phyloP scores from a whole-genome alignment of 2,113 vertebrate species.

The Phalacrocorax carbo region DNA sequence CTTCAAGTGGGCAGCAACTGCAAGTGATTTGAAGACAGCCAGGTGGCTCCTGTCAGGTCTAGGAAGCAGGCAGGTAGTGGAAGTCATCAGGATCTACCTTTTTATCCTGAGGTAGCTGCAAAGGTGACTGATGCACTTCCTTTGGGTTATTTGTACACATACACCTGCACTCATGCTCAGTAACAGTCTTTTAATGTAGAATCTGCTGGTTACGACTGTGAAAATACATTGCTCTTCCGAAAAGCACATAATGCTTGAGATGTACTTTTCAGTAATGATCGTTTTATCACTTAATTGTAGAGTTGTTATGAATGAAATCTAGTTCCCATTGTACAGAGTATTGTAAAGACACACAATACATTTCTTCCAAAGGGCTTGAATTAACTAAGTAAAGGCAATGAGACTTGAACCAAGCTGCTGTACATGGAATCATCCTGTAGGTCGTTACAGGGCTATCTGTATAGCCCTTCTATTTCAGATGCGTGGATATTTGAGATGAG shows the following conservation, averaged over 20 bases:
- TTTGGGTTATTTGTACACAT: not conserved
- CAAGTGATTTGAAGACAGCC: not conserved
- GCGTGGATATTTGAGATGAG: not conserved
- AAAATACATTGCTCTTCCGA: not conserved
- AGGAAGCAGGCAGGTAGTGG: not conserved
- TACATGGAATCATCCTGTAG: not conserved
- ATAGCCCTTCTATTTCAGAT: not conserved
- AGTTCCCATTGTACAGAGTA: not conserved
- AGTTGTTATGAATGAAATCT: not conserved
- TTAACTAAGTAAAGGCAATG: not conserved
- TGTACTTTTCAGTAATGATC: not conserved
- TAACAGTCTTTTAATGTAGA: not conserved
- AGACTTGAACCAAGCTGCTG: not conserved
- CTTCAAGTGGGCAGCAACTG: not conserved
- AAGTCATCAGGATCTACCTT: not conserved
- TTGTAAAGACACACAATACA: not conserved
- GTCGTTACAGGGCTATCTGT: not conserved
- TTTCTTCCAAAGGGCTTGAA: not conserved
- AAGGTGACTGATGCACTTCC: not conserved
- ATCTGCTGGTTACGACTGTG: not conserved
- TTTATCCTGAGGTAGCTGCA: not conserved
- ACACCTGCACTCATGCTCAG: not conserved
- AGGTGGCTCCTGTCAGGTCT: not conserved
- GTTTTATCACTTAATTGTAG: not conserved
- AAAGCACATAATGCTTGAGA: not conserved